phyloP scores from a whole-genome alignment of 2,888 invertebrate species.

The Drosophila infuscata region DNA sequence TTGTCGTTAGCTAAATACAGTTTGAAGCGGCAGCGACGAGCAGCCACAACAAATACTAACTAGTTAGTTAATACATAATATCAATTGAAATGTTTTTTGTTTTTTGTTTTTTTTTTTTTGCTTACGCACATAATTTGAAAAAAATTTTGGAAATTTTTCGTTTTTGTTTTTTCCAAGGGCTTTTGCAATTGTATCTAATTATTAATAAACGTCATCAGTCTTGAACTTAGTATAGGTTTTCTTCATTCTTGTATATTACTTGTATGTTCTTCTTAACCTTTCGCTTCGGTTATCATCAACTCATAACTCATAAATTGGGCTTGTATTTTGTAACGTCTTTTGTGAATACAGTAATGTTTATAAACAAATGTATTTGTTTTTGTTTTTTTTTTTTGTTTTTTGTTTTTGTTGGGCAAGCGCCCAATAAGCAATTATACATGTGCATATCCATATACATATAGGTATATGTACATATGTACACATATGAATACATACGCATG shows the following conservation, averaged over 20 bases:
- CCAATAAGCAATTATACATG: slow-evolving; percentile 20
- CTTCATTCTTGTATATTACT: slow-evolving; percentile 12
- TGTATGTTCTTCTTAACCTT: neutral
- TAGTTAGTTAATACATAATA: slow-evolving; percentile 53
- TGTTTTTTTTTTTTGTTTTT: neutral
- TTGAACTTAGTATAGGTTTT: slow-evolving; percentile 79
- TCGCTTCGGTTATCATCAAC: slow-evolving; percentile 18
- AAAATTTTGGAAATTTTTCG: slow-evolving; percentile 51
- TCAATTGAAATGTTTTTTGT: slow-evolving; percentile 42
- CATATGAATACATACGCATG: neutral
- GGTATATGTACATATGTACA: neutral
- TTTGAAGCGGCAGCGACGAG: slow-evolving; percentile 32
- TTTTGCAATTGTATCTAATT: slow-evolving; percentile 65
- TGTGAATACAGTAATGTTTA: slow-evolving; percentile 37
- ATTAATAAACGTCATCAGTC: slow-evolving; percentile 83
- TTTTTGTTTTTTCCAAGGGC: slow-evolving; percentile 13
- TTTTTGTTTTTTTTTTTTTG: slow-evolving; percentile 1
- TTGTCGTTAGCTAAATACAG: slow-evolving; percentile 37
- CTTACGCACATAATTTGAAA: slow-evolving; percentile 49
- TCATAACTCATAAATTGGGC: slow-evolving; percentile 31
- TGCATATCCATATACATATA: slow-evolving; percentile 6
- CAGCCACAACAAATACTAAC: slow-evolving; percentile 53
- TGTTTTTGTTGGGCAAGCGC: slow-evolving; percentile 20
- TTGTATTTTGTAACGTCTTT: slow-evolving; percentile 55
- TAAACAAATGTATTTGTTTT: slow-evolving; percentile 26